Base-by-base conservation (phyloP, 2,113 vertebrate species). In the Vimba vimba region DNA sequence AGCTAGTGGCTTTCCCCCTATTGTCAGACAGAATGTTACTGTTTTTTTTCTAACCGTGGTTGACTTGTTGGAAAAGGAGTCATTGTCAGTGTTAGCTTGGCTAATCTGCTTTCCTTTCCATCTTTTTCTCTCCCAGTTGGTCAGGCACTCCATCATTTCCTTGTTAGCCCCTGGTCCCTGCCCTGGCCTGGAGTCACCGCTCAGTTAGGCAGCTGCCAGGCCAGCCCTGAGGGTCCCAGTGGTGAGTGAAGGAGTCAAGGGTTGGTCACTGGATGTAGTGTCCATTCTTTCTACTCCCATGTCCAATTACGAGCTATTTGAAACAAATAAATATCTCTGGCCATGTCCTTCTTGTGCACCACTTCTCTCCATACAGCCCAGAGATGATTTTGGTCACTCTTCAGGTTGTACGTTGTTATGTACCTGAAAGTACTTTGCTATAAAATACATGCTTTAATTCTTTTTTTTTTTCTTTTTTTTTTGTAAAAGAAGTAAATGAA, bases 161-260 rank as follows among this genome's bases (percentile, higher is more conserved):
- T 93, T 89, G 91, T 94, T 93, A 93, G 91, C 91, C 91, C 30
- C 25, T 85, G 92, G 90, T 93, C 90, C 84, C 91, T 79, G 76
- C 89, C 83, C 81, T 86, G 90, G 91, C 90, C 89, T 73, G 88
- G 91, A 94, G 92, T 93, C 91, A 92, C 92, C 86, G 89, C 91
- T 91, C 90, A 90, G 89, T 93, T 90, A 87, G 89, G 91, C 91
- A 92, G 85, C 90, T 92, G 91, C 90, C 88, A 85, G 91, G 90
- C 86, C 91, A 91, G 92, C 92, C 90, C 90, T 92, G 90, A 92
- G 93, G 92, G 92, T 94, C 93, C 92, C 88, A 57, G 90, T 94
- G 93, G 91, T 91, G 92, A 93, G 91, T 92, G 92, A 43, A 91
- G 91, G 93, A 92, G 94, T 94, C 93, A 93, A 92, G 93, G 92